phyloP scores from a whole-genome alignment of 1,140 invertebrate species.

The Patella vulgata region DNA sequence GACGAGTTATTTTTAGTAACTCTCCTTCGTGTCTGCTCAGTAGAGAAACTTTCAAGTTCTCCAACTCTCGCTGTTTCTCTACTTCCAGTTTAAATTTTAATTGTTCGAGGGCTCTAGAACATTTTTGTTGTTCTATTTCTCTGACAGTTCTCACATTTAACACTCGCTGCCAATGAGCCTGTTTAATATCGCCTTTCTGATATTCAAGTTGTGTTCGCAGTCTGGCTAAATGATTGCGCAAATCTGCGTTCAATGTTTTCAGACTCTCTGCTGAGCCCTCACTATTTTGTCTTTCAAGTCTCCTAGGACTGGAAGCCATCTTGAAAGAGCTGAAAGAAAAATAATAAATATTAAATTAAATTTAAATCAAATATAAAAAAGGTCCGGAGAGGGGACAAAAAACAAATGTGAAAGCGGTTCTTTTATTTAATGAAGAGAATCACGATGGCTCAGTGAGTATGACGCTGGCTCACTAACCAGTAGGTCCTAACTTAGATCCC shows the following conservation, averaged over 20 bases:
- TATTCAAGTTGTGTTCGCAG: constrained; percentile 31
- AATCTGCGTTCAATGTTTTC: constrained; percentile 30
- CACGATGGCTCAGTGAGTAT: not conserved
- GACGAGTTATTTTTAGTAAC: constrained; percentile 22
- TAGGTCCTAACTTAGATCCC: not conserved
- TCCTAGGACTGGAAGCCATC: not conserved
- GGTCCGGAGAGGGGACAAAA: too few relatives aligned
- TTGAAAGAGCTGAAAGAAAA: not conserved
- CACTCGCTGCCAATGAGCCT: constrained; percentile 40
- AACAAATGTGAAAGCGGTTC: not conserved
- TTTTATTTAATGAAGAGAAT: not conserved
- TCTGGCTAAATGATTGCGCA: constrained; percentile 30
- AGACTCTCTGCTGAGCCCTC: constrained; percentile 7
- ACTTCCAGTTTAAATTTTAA: constrained; percentile 26
- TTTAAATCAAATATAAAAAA: not conserved
- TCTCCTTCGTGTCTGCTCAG: constrained; percentile 31
- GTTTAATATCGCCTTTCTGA: constrained; percentile 34
- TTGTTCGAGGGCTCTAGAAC: constrained; percentile 16
- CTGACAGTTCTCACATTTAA: constrained; percentile 26
- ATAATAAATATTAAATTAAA: not conserved
- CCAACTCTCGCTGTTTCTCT: constrained; percentile 35
- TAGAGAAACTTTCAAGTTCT: constrained; percentile 19
- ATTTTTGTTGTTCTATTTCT: constrained; percentile 35
- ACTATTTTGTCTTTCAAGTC: not conserved
- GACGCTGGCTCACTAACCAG: not conserved